Conservation (phyloP, 1,140 invertebrate genomes). For the Littorina saxatilis region DNA sequence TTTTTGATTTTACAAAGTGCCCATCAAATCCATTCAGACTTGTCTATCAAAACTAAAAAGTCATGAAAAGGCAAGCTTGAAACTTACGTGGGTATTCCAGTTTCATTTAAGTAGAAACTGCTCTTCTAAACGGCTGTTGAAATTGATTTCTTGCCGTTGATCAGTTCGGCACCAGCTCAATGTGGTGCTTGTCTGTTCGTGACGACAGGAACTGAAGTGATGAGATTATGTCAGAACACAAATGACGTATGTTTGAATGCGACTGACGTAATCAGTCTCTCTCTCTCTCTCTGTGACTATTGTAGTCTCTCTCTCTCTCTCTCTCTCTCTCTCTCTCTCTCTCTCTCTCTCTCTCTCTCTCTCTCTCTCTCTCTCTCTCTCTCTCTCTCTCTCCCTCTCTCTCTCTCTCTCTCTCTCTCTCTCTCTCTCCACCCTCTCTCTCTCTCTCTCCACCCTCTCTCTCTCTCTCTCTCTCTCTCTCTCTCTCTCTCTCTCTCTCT, state of each 20-base stretch:
- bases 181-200: not conserved
- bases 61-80: no score
- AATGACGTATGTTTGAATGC: no score
- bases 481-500: constrained; percentile 7
- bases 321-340: constrained; percentile 20
- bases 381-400: constrained; percentile 23
- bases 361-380: not conserved
- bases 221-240: no score
- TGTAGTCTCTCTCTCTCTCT: not conserved
- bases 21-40: no score
- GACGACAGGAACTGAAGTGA: not conserved
- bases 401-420: constrained; percentile 25
- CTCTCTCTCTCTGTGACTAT: not conserved
- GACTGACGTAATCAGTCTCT: no score
- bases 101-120: no score
- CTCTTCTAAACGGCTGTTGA: no score
- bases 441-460: not conserved
- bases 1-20: no score
- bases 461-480: not conserved
- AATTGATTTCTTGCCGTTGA: no score
- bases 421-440: not conserved
- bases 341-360: constrained; percentile 28
- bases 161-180: no score
- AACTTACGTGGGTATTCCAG: no score
- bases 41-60: no score